phyloP scores from a whole-genome alignment of 2,113 vertebrate genomes.

The Stigmatopora nigra region DNA sequence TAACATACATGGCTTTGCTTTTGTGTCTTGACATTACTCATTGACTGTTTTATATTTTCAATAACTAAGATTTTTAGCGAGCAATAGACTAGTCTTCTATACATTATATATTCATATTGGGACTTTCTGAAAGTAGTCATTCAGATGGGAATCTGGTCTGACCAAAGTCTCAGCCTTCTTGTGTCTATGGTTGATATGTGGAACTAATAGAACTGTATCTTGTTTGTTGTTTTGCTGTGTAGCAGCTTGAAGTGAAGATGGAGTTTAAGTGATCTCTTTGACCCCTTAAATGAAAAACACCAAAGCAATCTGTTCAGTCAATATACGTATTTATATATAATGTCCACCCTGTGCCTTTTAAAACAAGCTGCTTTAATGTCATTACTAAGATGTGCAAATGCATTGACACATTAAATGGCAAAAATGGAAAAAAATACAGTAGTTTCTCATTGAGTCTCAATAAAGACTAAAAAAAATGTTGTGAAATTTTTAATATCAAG shows the following conservation, averaged over 20 bases:
- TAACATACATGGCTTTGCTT: background rate
- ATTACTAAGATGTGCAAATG: conserved; percentile 31
- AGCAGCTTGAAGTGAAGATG: conserved; percentile 34
- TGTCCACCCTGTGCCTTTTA: conserved; percentile 26
- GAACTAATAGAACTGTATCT: conserved; percentile 2
- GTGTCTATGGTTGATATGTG: conserved; percentile 12
- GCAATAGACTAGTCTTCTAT: conserved; percentile 8
- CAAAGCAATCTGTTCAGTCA: conserved; percentile 25
- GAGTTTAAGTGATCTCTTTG: conserved; percentile 16
- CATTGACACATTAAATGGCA: conserved; percentile 40
- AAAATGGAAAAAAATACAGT: conserved; percentile 2
- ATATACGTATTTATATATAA: conserved; percentile 13
- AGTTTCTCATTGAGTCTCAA: background rate
- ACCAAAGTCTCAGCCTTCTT: conserved; percentile 51
- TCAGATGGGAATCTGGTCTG: conserved; percentile 72
- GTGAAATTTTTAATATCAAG: conserved; percentile 55
- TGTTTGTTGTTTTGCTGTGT: conserved; percentile 18
- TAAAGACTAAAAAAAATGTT: conserved; percentile 19
- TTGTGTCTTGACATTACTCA: background rate
- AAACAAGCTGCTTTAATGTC: conserved; percentile 8
- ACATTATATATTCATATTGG: conserved; percentile 17
- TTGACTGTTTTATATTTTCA: conserved; percentile 20
- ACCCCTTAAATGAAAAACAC: conserved; percentile 13
- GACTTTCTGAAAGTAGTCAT: conserved; percentile 56
- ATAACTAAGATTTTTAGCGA: conserved; percentile 4